A percentile compares a stretch with the other conserved stretches of the same genome.
Conservation (phyloP, 1,140 invertebrate genomes). For the Gonatopus flavifemur region DNA sequence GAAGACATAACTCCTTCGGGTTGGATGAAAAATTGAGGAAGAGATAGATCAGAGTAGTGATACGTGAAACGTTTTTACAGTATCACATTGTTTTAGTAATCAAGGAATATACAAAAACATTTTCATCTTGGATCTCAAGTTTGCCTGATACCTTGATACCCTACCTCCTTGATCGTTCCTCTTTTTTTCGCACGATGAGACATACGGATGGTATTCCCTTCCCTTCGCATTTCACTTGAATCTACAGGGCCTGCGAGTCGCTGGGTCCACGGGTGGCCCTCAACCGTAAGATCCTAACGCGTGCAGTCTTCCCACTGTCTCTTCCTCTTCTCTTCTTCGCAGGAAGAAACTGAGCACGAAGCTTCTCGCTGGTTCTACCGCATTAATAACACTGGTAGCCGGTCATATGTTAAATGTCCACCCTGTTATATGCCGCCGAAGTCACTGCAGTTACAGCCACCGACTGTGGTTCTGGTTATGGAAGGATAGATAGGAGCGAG, state of each 20-base stretch:
- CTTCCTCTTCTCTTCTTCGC: slow-evolving; percentile 5
- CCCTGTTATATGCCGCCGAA: slow-evolving; percentile 42
- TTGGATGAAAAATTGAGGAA: too few relatives aligned
- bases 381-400: slow-evolving; percentile 60
- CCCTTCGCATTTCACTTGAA: background rate
- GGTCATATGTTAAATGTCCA: slow-evolving; percentile 59
- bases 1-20: slow-evolving; percentile 46
- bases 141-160: too few relatives aligned
- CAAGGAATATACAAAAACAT: too few relatives aligned
- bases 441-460: slow-evolving; percentile 30
- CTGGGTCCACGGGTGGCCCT: slow-evolving; percentile 46
- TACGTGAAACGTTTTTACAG: too few relatives aligned
- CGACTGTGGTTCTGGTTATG: slow-evolving; percentile 17
- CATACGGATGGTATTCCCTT: too few relatives aligned
- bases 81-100: too few relatives aligned
- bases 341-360: slow-evolving; percentile 46
- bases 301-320: slow-evolving; percentile 16
- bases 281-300: background rate
- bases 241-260: slow-evolving; percentile 2
- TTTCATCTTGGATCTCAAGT: too few relatives aligned
- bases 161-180: background rate
- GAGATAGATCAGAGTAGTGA: too few relatives aligned
- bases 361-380: slow-evolving; percentile 40
- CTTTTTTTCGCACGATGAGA: background rate
- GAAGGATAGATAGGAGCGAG: slow-evolving; percentile 16